These are phyloP conservation scores for Arctocebus calabarensis DNA, from an alignment of 2,797 vertebrate species.

Conservation along the genomic window DNA sequence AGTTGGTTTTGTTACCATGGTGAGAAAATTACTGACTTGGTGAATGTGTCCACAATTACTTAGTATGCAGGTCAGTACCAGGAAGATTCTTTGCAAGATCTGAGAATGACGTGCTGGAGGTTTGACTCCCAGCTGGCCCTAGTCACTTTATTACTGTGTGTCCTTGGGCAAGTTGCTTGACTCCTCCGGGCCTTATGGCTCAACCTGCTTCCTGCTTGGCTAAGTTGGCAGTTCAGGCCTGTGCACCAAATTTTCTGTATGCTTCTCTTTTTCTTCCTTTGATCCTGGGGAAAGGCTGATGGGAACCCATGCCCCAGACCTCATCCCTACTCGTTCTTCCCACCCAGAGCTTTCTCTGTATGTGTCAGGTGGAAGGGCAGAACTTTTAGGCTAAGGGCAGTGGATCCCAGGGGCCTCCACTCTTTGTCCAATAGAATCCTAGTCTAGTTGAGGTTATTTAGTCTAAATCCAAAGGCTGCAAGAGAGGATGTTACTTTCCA, in stretches of 20 bases:
- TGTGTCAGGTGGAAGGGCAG: neutral
- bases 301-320: neutral
- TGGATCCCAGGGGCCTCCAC: neutral
- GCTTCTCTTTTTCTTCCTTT: neutral
- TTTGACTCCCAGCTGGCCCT: neutral
- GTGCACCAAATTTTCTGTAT: too few species aligned
- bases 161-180: neutral
- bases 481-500: neutral
- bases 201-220: neutral
- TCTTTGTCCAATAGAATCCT: neutral
- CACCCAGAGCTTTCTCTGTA: neutral
- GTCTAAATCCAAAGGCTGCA: neutral
- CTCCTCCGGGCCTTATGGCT: neutral
- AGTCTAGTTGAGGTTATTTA: neutral
- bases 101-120: neutral
- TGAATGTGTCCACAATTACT: neutral
- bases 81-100: neutral
- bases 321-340: neutral
- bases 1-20: neutral
- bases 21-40: neutral
- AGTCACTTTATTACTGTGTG: neutral
- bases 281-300: neutral
- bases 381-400: neutral
- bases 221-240: neutral
- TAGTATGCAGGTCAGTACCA: neutral